These are phyloP conservation scores for Acropora yongei DNA, from an alignment of 64 coral and sea anemone species.

Conservation along the genomic window DNA sequence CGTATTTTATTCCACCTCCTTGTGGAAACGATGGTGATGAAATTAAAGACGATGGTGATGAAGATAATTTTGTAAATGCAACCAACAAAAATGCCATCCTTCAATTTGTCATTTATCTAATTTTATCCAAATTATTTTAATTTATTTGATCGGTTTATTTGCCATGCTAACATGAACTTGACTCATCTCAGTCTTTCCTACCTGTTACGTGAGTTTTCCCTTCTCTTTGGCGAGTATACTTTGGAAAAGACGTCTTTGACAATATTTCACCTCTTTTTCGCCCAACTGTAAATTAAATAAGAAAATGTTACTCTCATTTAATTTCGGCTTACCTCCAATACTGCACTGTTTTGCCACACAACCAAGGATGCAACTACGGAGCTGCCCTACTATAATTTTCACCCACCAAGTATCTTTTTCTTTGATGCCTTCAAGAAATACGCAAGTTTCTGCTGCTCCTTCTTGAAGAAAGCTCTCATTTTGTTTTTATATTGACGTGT, in stretches of 20 bases:
- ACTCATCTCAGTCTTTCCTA: neutral
- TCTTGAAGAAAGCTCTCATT: neutral
- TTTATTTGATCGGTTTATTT: no score
- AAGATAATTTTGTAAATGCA: no score
- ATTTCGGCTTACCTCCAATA: no score
- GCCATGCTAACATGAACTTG: neutral
- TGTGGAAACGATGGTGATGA: no score
- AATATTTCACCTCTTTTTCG: slow-evolving; percentile 25
- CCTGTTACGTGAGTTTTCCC: neutral
- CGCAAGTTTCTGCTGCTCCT: slow-evolving; percentile 15
- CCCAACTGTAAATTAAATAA: neutral
- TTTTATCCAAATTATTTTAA: neutral
- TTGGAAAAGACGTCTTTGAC: neutral
- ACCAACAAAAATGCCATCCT: neutral
- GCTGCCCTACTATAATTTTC: neutral
- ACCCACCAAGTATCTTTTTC: slow-evolving; percentile 2
- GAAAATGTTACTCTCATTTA: neutral
- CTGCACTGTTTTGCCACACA: neutral
- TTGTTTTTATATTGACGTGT: neutral
- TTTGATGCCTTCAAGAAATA: neutral
- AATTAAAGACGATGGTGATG: no score
- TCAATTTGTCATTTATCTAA: neutral
- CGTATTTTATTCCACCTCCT: neutral
- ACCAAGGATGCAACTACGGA: neutral
- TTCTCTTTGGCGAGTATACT: neutral